Base-by-base conservation (phyloP, 2,797 vertebrate species). In the Otus scops region DNA sequence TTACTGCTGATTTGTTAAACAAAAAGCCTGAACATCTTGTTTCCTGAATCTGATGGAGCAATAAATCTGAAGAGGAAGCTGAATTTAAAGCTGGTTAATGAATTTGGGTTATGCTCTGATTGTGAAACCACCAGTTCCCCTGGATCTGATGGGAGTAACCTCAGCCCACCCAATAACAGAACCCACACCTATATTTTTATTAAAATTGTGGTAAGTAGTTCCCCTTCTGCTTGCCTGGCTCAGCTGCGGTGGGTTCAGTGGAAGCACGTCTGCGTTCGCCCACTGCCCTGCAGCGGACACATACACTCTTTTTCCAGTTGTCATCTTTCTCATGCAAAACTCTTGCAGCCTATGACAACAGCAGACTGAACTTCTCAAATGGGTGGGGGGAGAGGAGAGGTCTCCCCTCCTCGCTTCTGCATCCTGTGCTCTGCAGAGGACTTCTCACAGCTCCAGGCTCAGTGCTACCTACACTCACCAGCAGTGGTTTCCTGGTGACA, bases 1-100 rank as follows among this genome's bases (percentile, higher is more conserved):
- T 57, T 61, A 43, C 81, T 89, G 81, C 60, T 92, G 64, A 89
- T 97, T 96, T 96, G 95, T 95, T 96, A 96, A 96, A 26, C 93
- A 96, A 96, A 96, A 85, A 34, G 3, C 38, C 48, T 39, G 45
- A 78, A 53, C 36, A 8, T 85, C 61, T 73, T 51, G 16, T 88
- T 96, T 96, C 94, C 95, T 89, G 79, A 70, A 45, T 23, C 69
- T 69, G 82, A 51, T 92, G 85, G 93, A 88, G 75, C 76, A 92
- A 71, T 41, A 54, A 80, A 30, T 17, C 65, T 59, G 69, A 91
- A 93, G 91, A 94, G 95, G 95, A 96, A 93, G 85, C 92, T 92
- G 57, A 84, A 53, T 85, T 85, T 64, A 45, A 63, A 84, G 73
- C 70, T 65, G 36, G 1, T 43, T 30, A 3, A 34, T 69, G 32